Evolutionary conservation across 1,140 invertebrate species (phyloP), one percentile per base, ranked within the genome.

Genomic region (Riptortus pedestris): DNA sequence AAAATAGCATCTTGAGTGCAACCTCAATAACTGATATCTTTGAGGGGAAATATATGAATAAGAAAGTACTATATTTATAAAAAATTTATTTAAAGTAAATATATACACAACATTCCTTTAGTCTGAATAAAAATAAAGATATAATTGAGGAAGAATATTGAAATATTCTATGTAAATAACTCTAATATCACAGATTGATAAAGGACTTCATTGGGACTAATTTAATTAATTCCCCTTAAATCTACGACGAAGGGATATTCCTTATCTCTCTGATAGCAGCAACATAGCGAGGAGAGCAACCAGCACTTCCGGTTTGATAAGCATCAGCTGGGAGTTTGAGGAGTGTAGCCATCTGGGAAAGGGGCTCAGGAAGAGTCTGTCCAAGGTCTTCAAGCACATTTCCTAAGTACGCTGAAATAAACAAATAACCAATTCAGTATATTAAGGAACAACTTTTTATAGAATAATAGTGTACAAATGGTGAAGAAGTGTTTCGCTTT

Each of bases 381-480:
- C 88, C 90, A 0, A 93, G 75, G 73, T 93, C 90, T 70, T 93
- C 89, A 1, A 93, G 74, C 2, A 93, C 86, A 74, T 90, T 91
- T 11, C 84, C 85, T 7, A 93, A 74, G 72, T 92, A 93, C 74
- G 88, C 88, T 90, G 72, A 43, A 57, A 11, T 14, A 57, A 38
- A 57, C 9, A 11, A 60, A 18, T 20, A n/a, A 29, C 16, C 12
- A 14, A 16, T 27, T 59, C 11, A 59, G 57, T 26, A 26, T 22
- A 26, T 11, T 26, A 59, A 11, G 11, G 9, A 28, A 26, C 4
- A 26, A 26, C n/a, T n/a, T 52, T 12, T 11, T 14, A 52, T 14
- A 52, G 11, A 14, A 26, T 9, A 26, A 26, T 33, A 11, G 20
- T 59, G 5, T 27, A 7, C 28, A 14, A 28, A 26, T 59, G 29